These are phyloP conservation scores for Geodia barretti DNA, from an alignment of 37 sponge, comb jelly and placozoan genomes.

Conservation along the genomic window DNA sequence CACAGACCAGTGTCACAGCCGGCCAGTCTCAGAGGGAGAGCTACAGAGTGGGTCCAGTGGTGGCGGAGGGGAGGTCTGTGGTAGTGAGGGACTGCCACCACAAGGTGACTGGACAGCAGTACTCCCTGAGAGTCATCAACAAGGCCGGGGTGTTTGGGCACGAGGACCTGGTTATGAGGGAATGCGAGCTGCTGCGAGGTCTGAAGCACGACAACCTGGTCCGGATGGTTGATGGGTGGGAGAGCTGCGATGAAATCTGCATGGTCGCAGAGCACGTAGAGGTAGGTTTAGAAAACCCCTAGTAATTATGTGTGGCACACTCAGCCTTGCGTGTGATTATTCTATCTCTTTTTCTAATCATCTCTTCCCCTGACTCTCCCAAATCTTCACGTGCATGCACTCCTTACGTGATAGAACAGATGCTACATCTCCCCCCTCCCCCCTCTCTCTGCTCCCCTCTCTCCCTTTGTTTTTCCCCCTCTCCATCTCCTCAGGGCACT, in stretches of 20 bases:
- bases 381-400: no score
- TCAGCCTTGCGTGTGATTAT: no score
- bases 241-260: conserved; percentile 25
- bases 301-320: no score
- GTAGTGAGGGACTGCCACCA: conserved; percentile 19
- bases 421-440: background rate
- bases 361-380: no score
- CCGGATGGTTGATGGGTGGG: conserved; percentile 71
- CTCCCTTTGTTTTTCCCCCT: no score
- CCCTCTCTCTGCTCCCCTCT: no score
- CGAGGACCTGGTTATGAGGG: conserved; percentile 66
- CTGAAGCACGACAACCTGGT: conserved; percentile 74
- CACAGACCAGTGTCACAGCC: background rate
- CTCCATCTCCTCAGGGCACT: conserved; percentile 43
- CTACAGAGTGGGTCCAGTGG: conserved; percentile 31
- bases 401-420: no score
- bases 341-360: no score
- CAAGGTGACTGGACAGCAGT: conserved; percentile 27
- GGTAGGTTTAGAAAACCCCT: no score
- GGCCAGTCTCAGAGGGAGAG: conserved; percentile 23
- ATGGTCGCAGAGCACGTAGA: conserved; percentile 68
- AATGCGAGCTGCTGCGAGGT: conserved; percentile 56
- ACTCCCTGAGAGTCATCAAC: conserved; percentile 60
- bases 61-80: conserved; percentile 59
- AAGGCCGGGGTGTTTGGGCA: conserved; percentile 57